Evolutionary conservation across 30 jellyfish, hydroid and myxozoan species (phyloP), one percentile per base, ranked within the genome.

Genomic region (Turritopsis dohrnii): DNA sequence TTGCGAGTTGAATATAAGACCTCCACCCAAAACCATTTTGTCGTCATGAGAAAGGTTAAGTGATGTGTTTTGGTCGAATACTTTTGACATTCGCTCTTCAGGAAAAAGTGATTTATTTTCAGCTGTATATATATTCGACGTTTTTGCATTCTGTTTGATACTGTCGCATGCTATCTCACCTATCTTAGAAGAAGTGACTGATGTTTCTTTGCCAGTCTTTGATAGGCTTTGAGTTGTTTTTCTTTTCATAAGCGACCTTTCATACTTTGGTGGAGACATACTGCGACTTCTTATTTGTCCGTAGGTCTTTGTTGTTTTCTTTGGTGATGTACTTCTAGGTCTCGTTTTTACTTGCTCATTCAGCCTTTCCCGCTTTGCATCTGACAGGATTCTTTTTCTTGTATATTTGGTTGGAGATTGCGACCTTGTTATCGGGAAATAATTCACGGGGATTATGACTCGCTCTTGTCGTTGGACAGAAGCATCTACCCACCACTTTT

Each of bases 1-100:
- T 0, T 27, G 53, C 16, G 83, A 29, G 16, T 26, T 0, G 21
- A 74, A 74, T 26, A 29, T 9, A 21, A 74, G 71, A 1, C 85
- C 81, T 23, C 84, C 74, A n/a, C 76, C 31, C 21, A 79, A 21
- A 1, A 66, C 81, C 41, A 30, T 29, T 9, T 22, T 66, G 23
- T 82, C 89, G 76, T 82, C 86, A 77, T 82, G 53, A 16, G 76
- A 71, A 80, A 23, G 77, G 19, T 69, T 27, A n/a, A 69, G 30
- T 27, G 77, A 69, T 7, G 77, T 7, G 30, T 69, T 69, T 23
- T 9, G 77, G 19, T 69, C 77, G 77, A 41, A 41, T 41, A 41
- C 13, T 13, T 41, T 41, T 13, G 60, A 41, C 60, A 41, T 41
- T 41, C 13, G 60, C 9, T 41, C 60, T 41, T 41, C 13, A 41